These are phyloP conservation scores for Gonioctena quinquepunctata DNA, from an alignment of 1,140 invertebrate genomes.

Conservation along the genomic window DNA sequence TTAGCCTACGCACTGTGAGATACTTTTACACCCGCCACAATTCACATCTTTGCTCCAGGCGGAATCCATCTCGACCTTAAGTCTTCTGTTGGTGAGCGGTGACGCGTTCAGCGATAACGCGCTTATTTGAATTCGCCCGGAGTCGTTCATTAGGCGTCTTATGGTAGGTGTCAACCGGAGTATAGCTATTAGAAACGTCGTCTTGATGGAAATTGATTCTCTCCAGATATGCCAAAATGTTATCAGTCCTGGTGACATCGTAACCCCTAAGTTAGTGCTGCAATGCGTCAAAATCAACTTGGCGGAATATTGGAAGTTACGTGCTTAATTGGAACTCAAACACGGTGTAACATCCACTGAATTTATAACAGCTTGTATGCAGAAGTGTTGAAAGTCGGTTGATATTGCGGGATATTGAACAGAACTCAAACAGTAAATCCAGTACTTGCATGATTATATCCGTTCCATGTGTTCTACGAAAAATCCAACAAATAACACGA, in stretches of 20 bases:
- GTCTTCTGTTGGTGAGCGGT: neutral
- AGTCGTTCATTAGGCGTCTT: neutral
- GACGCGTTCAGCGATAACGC: neutral
- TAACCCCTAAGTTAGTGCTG: neutral
- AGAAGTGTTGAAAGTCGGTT: neutral
- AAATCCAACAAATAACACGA: too few relatives aligned
- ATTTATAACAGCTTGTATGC: neutral
- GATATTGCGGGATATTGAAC: neutral
- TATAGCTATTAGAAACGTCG: neutral
- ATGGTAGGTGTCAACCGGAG: neutral
- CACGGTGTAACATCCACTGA: neutral
- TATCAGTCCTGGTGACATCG: neutral
- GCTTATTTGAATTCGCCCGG: neutral
- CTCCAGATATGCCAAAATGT: neutral
- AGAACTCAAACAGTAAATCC: too few relatives aligned
- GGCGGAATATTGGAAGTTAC: neutral
- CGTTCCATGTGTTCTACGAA: too few relatives aligned
- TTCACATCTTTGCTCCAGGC: neutral
- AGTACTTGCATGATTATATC: too few relatives aligned
- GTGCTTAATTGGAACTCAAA: neutral
- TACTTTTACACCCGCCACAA: neutral
- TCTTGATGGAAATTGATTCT: neutral
- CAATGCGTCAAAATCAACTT: neutral
- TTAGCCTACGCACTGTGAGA: neutral
- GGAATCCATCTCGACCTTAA: neutral